Percentiles rank a stretch among this genome's conserved stretches.
phyloP scores from a whole-genome alignment of 30 jellyfish, hydroid and myxozoan species.

The Aurelia sp. region DNA sequence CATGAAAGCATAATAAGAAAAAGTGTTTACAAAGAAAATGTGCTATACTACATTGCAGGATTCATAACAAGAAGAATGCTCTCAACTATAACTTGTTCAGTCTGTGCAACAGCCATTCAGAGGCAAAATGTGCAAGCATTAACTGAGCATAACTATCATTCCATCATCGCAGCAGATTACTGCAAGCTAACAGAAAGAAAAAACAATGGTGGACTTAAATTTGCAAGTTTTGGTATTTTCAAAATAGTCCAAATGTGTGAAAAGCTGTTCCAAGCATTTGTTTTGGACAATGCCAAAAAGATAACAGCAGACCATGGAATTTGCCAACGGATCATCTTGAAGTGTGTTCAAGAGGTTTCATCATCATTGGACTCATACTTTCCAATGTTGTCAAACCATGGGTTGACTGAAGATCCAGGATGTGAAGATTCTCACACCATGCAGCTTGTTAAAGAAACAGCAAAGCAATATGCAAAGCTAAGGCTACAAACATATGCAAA shows the following conservation, averaged over 20 bases:
- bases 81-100: not conserved
- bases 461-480: not conserved
- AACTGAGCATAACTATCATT: slow-evolving; percentile 5
- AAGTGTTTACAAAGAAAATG: slow-evolving; percentile 22
- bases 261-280: slow-evolving; percentile 22
- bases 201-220: slow-evolving; percentile 39
- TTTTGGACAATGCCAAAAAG: not conserved
- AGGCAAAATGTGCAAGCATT: not conserved
- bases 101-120: not conserved
- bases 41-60: slow-evolving; percentile 42
- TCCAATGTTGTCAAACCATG: slow-evolving; percentile 9
- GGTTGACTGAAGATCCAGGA: slow-evolving; percentile 23
- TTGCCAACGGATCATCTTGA: slow-evolving; percentile 22
- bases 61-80: slow-evolving; percentile 19
- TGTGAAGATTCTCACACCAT: no score
- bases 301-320: slow-evolving; percentile 18
- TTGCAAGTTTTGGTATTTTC: slow-evolving; percentile 38
- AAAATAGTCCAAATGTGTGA: slow-evolving; percentile 34
- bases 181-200: not conserved
- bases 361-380: slow-evolving; percentile 13
- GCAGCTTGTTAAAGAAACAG: not conserved
- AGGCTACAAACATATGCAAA: not conserved
- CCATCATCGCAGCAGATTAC: not conserved
- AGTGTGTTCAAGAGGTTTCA: slow-evolving; percentile 6
- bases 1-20: not conserved